Percentiles rank a stretch among this genome's conserved stretches.
Conservation (phyloP, 2,113 vertebrate genomes). For the Phaethornis superciliosus region DNA sequence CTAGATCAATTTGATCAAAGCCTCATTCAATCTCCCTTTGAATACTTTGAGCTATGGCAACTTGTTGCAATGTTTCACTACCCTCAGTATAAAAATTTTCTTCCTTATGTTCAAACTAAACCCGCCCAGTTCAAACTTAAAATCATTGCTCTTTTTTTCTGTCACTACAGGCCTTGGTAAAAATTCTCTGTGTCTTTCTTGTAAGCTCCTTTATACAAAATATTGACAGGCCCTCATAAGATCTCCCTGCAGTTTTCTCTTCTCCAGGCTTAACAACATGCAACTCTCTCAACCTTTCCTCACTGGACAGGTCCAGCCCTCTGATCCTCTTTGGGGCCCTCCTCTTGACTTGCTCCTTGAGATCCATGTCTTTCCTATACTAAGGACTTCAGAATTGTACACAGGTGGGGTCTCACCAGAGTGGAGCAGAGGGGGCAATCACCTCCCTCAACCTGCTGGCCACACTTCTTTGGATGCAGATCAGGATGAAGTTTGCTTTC, state of each 20-base stretch:
- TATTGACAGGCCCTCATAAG: background rate
- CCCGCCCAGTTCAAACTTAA: background rate
- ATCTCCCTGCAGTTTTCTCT: background rate
- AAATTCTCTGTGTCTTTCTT: background rate
- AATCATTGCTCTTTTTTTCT: background rate
- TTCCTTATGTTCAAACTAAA: background rate
- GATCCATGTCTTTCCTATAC: accelerated
- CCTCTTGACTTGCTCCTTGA: background rate
- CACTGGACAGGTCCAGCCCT: background rate
- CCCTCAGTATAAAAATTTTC: background rate
- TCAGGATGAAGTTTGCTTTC: background rate
- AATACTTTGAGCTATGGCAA: background rate
- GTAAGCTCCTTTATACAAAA: accelerated
- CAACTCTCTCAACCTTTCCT: background rate
- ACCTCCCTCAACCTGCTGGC: background rate
- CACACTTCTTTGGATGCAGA: accelerated
- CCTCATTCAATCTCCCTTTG: background rate
- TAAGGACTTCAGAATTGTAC: too few species aligned
- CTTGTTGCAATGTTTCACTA: background rate
- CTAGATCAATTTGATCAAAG: background rate
- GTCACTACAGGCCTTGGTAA: background rate
- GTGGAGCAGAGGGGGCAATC: accelerated
- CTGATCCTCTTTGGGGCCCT: background rate
- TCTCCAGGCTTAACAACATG: background rate
- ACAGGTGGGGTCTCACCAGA: background rate